Evolutionary conservation across 2,797 vertebrate species (phyloP).

Genomic region (Alectoris magna): DNA sequence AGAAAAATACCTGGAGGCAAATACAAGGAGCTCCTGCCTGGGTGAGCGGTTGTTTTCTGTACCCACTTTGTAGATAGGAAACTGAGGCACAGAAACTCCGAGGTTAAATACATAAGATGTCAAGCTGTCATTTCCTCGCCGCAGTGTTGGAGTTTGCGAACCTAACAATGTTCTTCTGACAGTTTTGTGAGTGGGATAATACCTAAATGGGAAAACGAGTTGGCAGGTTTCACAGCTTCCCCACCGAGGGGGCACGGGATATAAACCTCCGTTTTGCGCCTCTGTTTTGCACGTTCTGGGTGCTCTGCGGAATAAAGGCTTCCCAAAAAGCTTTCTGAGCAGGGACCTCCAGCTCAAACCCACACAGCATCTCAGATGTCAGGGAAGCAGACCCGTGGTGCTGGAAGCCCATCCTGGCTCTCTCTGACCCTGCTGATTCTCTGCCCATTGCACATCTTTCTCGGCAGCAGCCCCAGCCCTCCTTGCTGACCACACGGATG

Average conservation of each 20-base stretch:
- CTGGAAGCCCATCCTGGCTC: not conserved
- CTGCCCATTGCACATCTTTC: accelerated
- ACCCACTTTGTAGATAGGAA: not conserved
- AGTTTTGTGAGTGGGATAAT: constrained; percentile 50
- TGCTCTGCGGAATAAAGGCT: not conserved
- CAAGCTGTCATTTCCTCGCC: constrained; percentile 5
- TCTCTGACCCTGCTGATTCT: not conserved
- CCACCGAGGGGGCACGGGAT: not conserved
- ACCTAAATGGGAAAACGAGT: constrained; percentile 47
- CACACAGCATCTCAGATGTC: accelerated
- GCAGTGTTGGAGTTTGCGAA: constrained; percentile 22
- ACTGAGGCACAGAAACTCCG: constrained; percentile 2
- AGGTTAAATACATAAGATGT: not conserved
- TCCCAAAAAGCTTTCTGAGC: not conserved
- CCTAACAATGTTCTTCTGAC: constrained; percentile 49
- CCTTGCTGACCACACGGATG: not conserved
- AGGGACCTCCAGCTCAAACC: not conserved
- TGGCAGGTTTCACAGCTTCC: constrained; percentile 49
- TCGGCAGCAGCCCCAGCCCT: not conserved
- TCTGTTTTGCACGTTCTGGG: too few species aligned
- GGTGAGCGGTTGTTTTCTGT: not conserved
- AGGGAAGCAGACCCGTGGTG: not conserved
- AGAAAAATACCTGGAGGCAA: not conserved
- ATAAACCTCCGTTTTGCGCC: not conserved
- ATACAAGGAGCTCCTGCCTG: not conserved